phyloP scores from a whole-genome alignment of 2,797 vertebrate species.

The Vultur gryphus region DNA sequence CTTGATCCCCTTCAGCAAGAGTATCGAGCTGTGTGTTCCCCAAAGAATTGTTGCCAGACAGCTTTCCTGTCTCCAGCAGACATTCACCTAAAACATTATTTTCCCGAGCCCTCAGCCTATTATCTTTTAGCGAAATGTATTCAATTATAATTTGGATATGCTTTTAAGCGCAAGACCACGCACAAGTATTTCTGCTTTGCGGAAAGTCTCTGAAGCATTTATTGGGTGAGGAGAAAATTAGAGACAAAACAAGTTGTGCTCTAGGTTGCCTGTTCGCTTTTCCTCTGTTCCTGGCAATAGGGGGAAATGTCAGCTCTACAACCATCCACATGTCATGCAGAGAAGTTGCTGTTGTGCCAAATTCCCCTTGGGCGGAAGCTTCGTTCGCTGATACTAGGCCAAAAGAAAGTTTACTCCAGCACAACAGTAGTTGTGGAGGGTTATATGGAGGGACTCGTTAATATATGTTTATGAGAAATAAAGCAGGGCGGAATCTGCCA shows the following conservation, averaged over 20 bases:
- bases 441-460: neutral
- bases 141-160: neutral
- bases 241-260: neutral
- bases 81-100: neutral
- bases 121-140: neutral
- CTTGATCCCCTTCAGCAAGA: conserved; percentile 7
- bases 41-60: neutral
- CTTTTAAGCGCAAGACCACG: neutral
- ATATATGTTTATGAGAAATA: neutral
- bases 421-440: neutral
- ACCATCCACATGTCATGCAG: neutral
- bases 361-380: neutral
- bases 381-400: rapidly evolving
- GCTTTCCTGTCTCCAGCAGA: neutral
- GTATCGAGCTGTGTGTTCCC: neutral
- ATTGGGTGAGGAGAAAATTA: neutral
- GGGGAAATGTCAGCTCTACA: neutral
- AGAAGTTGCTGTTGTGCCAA: neutral
- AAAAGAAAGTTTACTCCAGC: neutral
- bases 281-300: rapidly evolving
- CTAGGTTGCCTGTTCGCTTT: neutral
- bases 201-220: neutral
- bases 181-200: neutral
- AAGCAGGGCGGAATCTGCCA: neutral
- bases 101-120: neutral